These are phyloP conservation scores for Semnornis frantzii DNA, from an alignment of 2,113 vertebrate species.

Conservation along the genomic window DNA sequence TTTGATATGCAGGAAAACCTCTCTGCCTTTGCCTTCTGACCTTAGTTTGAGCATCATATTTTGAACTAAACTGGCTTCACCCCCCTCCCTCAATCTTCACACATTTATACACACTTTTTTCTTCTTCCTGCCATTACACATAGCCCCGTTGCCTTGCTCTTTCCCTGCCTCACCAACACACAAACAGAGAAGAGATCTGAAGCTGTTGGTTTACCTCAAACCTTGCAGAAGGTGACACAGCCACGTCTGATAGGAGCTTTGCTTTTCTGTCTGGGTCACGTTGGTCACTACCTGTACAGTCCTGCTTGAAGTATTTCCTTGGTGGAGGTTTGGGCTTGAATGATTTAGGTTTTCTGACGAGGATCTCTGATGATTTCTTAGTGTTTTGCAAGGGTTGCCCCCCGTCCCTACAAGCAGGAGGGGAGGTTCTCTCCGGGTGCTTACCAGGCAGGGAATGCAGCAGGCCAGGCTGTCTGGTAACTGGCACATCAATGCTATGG, in stretches of 20 bases:
- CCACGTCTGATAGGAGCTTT: constrained; percentile 1
- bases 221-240: constrained; percentile 26
- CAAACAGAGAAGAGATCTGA: background rate
- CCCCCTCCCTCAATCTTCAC: background rate
- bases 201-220: constrained; percentile 74
- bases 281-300: constrained; percentile 69
- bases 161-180: background rate
- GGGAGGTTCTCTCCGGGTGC: constrained; percentile 64
- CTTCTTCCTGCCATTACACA: background rate
- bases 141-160: background rate
- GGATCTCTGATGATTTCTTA: constrained; percentile 74
- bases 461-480: constrained; percentile 44
- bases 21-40: background rate
- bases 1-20: background rate
- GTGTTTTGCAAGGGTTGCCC: constrained; percentile 69
- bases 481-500: constrained; percentile 75
- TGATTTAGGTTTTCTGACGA: constrained; percentile 74
- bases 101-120: background rate
- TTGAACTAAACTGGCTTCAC: background rate
- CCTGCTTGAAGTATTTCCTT: constrained; percentile 82
- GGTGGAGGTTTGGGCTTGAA: constrained; percentile 81
- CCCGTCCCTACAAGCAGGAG: constrained; percentile 31
- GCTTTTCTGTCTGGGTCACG: constrained; percentile 56
- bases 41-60: background rate
- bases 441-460: background rate